These are phyloP conservation scores for Ophthalmolycus amberensis DNA, from an alignment of 2,113 vertebrate genomes.

Conservation along the genomic window DNA sequence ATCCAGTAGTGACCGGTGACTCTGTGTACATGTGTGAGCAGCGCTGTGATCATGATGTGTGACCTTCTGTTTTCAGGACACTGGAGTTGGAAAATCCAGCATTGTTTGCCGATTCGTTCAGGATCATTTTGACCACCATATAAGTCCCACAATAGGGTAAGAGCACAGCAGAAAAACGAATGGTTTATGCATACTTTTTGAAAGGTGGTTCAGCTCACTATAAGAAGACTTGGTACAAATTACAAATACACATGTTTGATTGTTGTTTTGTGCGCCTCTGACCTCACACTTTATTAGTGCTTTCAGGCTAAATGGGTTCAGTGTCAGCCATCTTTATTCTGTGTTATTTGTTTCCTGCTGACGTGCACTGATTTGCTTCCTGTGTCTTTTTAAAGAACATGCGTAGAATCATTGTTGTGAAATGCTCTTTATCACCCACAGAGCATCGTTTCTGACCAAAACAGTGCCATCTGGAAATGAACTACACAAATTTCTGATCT, in stretches of 20 bases:
- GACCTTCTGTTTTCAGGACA: conserved; percentile 86
- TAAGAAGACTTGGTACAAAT: not conserved
- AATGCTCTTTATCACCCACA: conserved; percentile 74
- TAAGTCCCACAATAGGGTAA: conserved; percentile 98
- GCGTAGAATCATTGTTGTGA: conserved; percentile 9
- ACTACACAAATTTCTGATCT: conserved; percentile 98
- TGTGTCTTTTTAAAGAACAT: conserved; percentile 10
- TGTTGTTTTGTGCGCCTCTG: not conserved
- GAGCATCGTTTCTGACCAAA: conserved; percentile 98
- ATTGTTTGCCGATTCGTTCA: conserved; percentile 97
- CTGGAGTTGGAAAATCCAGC: conserved; percentile 97
- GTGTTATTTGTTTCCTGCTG: conserved; percentile 26
- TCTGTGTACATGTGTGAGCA: not conserved
- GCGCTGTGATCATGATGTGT: conserved; percentile 9
- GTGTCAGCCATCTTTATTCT: not conserved
- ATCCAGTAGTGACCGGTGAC: conserved; percentile 4
- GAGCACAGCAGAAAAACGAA: conserved; percentile 49
- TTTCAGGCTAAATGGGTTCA: not conserved
- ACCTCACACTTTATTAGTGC: not conserved
- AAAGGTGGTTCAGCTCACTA: not conserved
- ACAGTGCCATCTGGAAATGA: conserved; percentile 95
- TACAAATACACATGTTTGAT: not conserved
- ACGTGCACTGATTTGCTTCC: conserved; percentile 14
- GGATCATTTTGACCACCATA: conserved; percentile 98
- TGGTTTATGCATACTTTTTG: not conserved